These are phyloP conservation scores for Aquatica leii DNA, from an alignment of 2,888 invertebrate species.

Conservation along the genomic window DNA sequence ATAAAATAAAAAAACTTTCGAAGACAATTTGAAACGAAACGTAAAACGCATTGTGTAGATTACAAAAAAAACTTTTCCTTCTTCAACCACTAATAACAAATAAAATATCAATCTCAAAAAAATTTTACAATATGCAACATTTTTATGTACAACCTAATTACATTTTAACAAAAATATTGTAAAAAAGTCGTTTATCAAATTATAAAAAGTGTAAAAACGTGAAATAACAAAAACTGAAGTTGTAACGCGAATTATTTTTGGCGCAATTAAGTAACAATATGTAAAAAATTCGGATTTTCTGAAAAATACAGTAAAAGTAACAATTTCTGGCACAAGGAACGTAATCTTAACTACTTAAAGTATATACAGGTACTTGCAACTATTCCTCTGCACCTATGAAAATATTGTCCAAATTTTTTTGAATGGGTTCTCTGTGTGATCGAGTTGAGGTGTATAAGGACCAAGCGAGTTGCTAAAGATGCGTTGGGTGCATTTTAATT, in stretches of 20 bases:
- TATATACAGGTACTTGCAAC: conserved; percentile 22
- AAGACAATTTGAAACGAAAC: conserved; percentile 7
- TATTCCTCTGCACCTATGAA: no score
- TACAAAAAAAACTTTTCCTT: conserved; percentile 3
- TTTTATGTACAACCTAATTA: conserved; percentile 58
- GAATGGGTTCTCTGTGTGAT: no score
- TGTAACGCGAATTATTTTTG: no score
- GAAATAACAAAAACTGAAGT: no score
- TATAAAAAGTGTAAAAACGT: conserved; percentile 24
- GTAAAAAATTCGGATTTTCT: no score
- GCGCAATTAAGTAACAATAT: no score
- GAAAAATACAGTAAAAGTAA: neutral
- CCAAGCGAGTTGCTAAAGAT: no score
- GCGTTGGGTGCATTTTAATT: no score
- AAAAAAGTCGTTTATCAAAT: neutral
- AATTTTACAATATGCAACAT: conserved; percentile 51
- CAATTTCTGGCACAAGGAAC: conserved; percentile 56
- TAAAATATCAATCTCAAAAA: conserved; percentile 36
- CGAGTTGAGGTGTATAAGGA: no score
- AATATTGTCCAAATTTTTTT: no score
- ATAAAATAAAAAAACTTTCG: neutral
- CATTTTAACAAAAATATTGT: conserved; percentile 40
- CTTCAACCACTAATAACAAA: conserved; percentile 29
- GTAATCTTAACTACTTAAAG: conserved; percentile 42
- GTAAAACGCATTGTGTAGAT: neutral